Evolutionary conservation across 2,888 invertebrate species (phyloP), one percentile per base, ranked within the genome.

Genomic region (Seira sanloemensis): DNA sequence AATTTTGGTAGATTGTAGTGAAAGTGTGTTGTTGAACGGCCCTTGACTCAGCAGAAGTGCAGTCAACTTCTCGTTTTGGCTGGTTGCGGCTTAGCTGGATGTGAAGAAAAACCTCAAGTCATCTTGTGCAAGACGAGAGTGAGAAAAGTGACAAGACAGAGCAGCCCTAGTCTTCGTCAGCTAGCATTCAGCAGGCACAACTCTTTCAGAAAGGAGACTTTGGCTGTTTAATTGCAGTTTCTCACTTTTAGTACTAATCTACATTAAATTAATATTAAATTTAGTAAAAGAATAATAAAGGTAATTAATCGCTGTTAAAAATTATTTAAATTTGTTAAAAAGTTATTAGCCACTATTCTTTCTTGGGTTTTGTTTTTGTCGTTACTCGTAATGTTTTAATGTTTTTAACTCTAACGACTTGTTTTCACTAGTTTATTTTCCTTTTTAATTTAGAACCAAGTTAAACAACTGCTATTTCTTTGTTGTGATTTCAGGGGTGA

Each of bases 41-140:
- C 72, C 72, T 72, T 79, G 78, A 79, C 78, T 79, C 72, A 79
- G 78, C 78, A 79, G 69, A 79, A 79, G 78, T 79, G 72, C 73
- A 69, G 58, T 79, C 18, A 79, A 79, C 78, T 73, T 25, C 71
- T 19, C 37, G 9, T 9, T 23, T 66, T 7, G 66, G 9, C 18
- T 23, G 2, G 9, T 23, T 12, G 62, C 24, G 5, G n/a, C 21
- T n/a, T 72, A 21, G 1, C 58, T 74, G 9, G 25, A 1, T 18
- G 68, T 68, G 27, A 26, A 46, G n/a, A n/a, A n/a, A n/a, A n/a
- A n/a, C n/a, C n/a, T n/a, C n/a, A n/a, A n/a, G n/a, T n/a, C n/a
- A n/a, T n/a, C n/a, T n/a, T n/a, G n/a, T n/a, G n/a, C 46, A 24
- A 9, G 50, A 71, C n/a, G 16, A 50, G 5, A 12, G 2, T 5